phyloP scores from a whole-genome alignment of 2,797 vertebrate genomes.

The Mycteria americana region DNA sequence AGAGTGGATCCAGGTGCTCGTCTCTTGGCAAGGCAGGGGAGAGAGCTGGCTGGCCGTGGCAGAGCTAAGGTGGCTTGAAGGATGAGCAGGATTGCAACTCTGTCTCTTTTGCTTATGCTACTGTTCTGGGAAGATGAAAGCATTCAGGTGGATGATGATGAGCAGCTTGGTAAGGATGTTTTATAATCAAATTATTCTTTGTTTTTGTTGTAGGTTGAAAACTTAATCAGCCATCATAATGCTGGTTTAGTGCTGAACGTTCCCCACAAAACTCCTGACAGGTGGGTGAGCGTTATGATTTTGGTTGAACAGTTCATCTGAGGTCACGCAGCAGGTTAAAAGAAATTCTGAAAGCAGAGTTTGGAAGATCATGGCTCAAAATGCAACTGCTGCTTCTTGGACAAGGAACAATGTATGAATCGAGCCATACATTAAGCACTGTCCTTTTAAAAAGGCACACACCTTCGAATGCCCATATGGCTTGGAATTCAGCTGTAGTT shows the following conservation, averaged over 20 bases:
- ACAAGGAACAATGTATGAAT: background rate
- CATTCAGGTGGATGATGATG: background rate
- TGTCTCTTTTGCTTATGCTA: fast-evolving
- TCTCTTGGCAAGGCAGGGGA: background rate
- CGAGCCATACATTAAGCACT: background rate
- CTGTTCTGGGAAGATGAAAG: background rate
- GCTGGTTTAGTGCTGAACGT: background rate
- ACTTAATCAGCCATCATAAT: background rate
- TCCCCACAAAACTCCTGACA: background rate
- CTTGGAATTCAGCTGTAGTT: background rate
- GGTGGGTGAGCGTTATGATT: background rate
- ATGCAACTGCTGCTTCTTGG: background rate
- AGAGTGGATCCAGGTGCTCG: fast-evolving
- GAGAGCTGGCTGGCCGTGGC: background rate
- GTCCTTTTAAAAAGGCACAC: background rate
- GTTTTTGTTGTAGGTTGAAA: background rate
- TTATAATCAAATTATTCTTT: background rate
- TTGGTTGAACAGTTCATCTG: background rate
- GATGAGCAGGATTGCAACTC: background rate
- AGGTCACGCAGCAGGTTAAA: background rate
- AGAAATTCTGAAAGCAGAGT: background rate
- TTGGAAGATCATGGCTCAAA: background rate
- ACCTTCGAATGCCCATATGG: background rate
- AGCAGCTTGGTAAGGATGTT: background rate
- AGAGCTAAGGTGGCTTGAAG: background rate